phyloP scores from a whole-genome alignment of 2,888 invertebrate species.

The Spodoptera picta region DNA sequence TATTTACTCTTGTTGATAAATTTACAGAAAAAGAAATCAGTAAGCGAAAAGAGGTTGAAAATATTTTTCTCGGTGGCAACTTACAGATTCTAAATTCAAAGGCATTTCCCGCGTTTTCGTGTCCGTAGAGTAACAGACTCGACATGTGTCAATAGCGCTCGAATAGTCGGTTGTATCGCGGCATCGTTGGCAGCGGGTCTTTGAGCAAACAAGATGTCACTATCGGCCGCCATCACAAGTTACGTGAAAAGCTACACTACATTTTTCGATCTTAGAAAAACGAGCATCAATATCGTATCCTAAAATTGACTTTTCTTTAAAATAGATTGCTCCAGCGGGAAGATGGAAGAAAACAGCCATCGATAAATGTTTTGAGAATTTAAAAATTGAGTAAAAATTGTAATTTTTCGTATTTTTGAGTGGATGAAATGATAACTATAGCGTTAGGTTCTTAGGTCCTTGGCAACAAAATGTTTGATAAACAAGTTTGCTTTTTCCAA shows the following conservation, averaged over 20 bases:
- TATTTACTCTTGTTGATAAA: too few relatives aligned
- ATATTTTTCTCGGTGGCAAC: too few relatives aligned
- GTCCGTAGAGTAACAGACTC: slow-evolving; percentile 23
- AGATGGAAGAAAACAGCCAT: slow-evolving; percentile 1
- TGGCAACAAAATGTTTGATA: slow-evolving; percentile 41
- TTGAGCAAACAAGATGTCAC: slow-evolving; percentile 47
- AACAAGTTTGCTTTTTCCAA: slow-evolving; percentile 34
- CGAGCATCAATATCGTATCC: slow-evolving; percentile 14
- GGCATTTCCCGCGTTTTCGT: not conserved
- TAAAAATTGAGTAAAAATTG: slow-evolving; percentile 13
- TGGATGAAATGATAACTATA: too few relatives aligned
- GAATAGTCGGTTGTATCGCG: slow-evolving; percentile 39
- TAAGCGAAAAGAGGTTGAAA: too few relatives aligned
- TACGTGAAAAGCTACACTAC: slow-evolving; percentile 38
- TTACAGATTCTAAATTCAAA: too few relatives aligned
- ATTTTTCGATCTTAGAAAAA: slow-evolving; percentile 32
- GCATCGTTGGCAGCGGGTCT: slow-evolving; percentile 13
- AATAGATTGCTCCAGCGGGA: not conserved
- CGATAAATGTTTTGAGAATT: slow-evolving; percentile 28
- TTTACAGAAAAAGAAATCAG: too few relatives aligned
- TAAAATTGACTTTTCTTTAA: slow-evolving; percentile 26
- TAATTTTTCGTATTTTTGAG: too few relatives aligned
- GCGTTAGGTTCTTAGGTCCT: slow-evolving; percentile 52
- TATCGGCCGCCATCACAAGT: slow-evolving; percentile 26
- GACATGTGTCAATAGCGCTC: slow-evolving; percentile 49